Base-by-base conservation (phyloP, 2,797 vertebrate genomes). In the Tamandua tetradactyla region DNA sequence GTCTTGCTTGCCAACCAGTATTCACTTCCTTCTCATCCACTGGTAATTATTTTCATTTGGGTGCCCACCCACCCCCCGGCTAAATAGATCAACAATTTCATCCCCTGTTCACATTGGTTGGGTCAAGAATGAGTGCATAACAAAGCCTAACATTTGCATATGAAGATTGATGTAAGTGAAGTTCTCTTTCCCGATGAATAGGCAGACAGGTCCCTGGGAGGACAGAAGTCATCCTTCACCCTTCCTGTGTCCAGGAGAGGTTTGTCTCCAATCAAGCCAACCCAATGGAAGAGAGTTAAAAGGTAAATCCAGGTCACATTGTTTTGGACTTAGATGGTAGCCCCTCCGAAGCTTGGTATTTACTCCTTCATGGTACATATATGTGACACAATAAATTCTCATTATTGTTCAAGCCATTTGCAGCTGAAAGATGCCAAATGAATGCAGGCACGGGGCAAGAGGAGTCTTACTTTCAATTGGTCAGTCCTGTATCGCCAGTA, bases 321-420 rank as follows among this genome's bases (percentile, higher is more conserved):
- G 52, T 89, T 82, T 47, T 79, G 30, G 62, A n/a, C 37, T 55
- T 61, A 78, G 55, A 37, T 61, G 57, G 79, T 84, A 96, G 69
- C 37, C 72, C 59, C 72, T 81, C 49, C 40, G 69, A 61, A 90
- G 52, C 13, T 71, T 79, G 49, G 49, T 44, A 85, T 87, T 91
- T 87, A 91, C 8, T 49, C n/a, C 42, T 78, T 44, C 40, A 47
- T 83, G 69, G 80, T 74, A 68, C 66, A 88, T 89, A 75, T 91
- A 85, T 91, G 44, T 64, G 82, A 85, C 93, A 84, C 61, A 52
- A 69, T 84, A 72, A 89, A 71, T 68, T 42, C 18, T 64, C 42
- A 47, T 89, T 94, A 82, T 75, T 96, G 62, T 89, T 81, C 32
- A 84, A 96, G 78, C 52, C 57, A 66, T 87, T 79, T 88, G 74